A percentile compares a stretch with the other conserved stretches of the same genome.
Evolutionary conservation across 2,797 vertebrate species (phyloP).

Genomic region (Cichlasoma orientale): DNA sequence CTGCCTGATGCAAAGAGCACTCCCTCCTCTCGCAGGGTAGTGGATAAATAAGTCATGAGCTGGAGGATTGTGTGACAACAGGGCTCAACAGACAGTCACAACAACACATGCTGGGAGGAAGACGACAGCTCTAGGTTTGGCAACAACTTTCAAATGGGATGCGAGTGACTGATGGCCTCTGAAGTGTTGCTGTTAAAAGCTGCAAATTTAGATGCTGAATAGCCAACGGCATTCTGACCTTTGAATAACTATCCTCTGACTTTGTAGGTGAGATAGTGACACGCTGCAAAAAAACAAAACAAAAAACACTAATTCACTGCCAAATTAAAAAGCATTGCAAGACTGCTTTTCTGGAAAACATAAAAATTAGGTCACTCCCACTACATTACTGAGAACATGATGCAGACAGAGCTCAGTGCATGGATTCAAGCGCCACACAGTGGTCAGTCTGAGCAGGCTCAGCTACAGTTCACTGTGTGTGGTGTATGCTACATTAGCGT

Average conservation of each 20-base stretch:
- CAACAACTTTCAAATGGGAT: slow-evolving; percentile 37
- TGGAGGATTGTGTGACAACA: slow-evolving; percentile 73
- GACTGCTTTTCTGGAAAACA: slow-evolving; percentile 21
- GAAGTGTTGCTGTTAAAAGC: not conserved
- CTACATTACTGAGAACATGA: slow-evolving; percentile 7
- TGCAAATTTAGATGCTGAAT: not conserved
- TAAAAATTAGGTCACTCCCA: slow-evolving; percentile 65
- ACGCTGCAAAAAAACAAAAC: not conserved
- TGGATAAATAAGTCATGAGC: slow-evolving; percentile 79
- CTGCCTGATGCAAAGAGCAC: slow-evolving; percentile 58
- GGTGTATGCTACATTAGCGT: not conserved
- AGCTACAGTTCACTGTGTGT: not conserved
- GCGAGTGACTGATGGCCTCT: slow-evolving; percentile 23
- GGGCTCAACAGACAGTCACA: slow-evolving; percentile 45
- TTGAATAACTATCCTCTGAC: not conserved
- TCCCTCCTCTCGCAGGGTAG: slow-evolving; percentile 49
- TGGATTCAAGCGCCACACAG: slow-evolving; percentile 56
- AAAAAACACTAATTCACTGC: not conserved
- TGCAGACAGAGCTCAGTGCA: not conserved
- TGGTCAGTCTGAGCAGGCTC: slow-evolving; percentile 38
- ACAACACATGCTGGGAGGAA: slow-evolving; percentile 54
- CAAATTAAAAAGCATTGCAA: slow-evolving; percentile 17
- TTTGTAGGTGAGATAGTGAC: not conserved
- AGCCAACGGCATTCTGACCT: not conserved
- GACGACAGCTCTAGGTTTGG: slow-evolving; percentile 39